These are phyloP conservation scores for Antheraea pernyi DNA, from an alignment of 1,140 invertebrate species.

Conservation along the genomic window DNA sequence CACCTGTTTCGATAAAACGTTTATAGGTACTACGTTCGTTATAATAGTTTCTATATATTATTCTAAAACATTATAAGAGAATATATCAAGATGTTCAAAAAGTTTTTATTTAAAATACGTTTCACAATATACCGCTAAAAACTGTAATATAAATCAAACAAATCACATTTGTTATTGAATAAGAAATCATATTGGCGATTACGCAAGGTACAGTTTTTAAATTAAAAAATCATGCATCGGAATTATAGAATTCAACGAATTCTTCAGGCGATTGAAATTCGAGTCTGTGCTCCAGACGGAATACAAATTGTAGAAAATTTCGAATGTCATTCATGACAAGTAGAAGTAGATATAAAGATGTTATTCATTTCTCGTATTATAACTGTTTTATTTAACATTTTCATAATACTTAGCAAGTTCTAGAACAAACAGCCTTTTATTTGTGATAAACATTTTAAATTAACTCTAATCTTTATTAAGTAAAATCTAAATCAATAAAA, in stretches of 20 bases:
- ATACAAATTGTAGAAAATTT: slow-evolving; percentile 75
- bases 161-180: slow-evolving; percentile 72
- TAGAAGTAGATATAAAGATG: slow-evolving; percentile 9
- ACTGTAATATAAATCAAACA: slow-evolving; percentile 50
- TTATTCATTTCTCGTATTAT: background rate
- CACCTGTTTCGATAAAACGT: no score
- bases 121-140: slow-evolving; percentile 40
- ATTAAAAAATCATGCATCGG: slow-evolving; percentile 74
- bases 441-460: no score
- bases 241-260: slow-evolving; percentile 60
- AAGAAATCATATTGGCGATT: slow-evolving; percentile 72
- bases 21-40: no score
- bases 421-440: no score
- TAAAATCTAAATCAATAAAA: no score
- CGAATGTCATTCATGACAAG: slow-evolving; percentile 54
- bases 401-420: no score
- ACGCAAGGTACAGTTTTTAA: slow-evolving; percentile 72
- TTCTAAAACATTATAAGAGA: no score
- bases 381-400: no score
- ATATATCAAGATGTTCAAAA: no score
- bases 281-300: slow-evolving; percentile 69
- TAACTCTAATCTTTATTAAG: no score
- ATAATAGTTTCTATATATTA: no score
- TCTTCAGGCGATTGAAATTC: background rate
- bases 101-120: slow-evolving; percentile 27